Conservation (phyloP, 1,140 invertebrate species). For the Cydia strobilella region DNA sequence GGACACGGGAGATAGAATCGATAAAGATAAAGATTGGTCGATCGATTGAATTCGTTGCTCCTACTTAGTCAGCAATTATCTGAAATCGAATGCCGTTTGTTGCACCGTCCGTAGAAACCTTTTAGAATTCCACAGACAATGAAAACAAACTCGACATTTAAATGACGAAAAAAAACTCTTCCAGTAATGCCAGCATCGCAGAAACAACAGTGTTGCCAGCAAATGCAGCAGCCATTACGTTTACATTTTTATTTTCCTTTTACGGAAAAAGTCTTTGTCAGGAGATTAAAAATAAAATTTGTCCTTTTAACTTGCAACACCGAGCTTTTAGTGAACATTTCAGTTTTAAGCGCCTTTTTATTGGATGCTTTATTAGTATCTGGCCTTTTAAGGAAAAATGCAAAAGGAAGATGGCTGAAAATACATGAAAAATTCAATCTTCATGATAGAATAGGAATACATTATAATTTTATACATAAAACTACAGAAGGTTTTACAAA, state of each 20-base stretch:
- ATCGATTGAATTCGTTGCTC: no score
- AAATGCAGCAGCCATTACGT: neutral
- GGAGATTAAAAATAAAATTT: slow-evolving; percentile 10
- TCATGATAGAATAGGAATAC: no score
- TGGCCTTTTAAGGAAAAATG: neutral
- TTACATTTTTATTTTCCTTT: neutral
- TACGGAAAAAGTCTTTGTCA: neutral
- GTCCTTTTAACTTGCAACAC: slow-evolving; percentile 3
- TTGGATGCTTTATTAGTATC: neutral
- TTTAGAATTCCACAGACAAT: neutral
- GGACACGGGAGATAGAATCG: no score
- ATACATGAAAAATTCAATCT: neutral
- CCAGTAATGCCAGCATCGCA: neutral
- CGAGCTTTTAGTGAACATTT: neutral
- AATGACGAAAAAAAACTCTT: neutral
- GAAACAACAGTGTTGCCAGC: slow-evolving; percentile 6
- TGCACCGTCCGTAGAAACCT: neutral
- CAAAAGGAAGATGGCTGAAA: neutral
- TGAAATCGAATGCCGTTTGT: no score
- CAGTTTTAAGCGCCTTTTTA: slow-evolving; percentile 8
- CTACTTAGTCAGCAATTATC: no score
- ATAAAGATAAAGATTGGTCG: no score
- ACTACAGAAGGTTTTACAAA: no score
- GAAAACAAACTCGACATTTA: neutral
- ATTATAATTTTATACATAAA: no score